These are phyloP conservation scores for Drosophila subquinaria DNA, from an alignment of 2,888 invertebrate species.

Conservation along the genomic window DNA sequence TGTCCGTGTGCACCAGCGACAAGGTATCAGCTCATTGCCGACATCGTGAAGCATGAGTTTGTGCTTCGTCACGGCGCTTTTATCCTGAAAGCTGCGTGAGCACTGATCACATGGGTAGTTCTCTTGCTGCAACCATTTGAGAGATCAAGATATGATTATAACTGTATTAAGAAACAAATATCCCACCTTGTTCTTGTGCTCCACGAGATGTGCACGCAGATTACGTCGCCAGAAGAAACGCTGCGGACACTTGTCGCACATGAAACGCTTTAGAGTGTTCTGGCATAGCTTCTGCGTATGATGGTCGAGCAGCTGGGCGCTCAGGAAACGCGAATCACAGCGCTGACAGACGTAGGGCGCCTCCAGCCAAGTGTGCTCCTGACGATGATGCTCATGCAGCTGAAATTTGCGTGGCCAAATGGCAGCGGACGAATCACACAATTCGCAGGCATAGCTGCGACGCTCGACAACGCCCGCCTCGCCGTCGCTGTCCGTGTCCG, in stretches of 20 bases:
- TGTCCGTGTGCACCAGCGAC: slow-evolving; percentile 82
- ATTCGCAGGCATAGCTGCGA: slow-evolving; percentile 75
- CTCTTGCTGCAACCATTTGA: slow-evolving; percentile 57
- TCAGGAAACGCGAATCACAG: slow-evolving; percentile 87
- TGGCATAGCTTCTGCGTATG: slow-evolving; percentile 86
- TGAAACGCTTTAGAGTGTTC: slow-evolving; percentile 79
- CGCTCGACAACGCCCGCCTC: slow-evolving; percentile 62
- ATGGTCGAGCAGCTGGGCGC: slow-evolving; percentile 86
- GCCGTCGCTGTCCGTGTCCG: slow-evolving; percentile 74
- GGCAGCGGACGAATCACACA: slow-evolving; percentile 66
- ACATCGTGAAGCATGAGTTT: slow-evolving; percentile 70
- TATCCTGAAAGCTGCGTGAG: slow-evolving; percentile 71
- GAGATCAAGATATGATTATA: background rate
- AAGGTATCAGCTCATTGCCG: slow-evolving; percentile 75
- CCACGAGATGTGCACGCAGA: slow-evolving; percentile 76
- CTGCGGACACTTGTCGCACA: slow-evolving; percentile 82
- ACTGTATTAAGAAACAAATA: background rate
- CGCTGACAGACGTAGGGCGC: slow-evolving; percentile 86
- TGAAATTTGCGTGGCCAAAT: slow-evolving; percentile 82
- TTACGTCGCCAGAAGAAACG: slow-evolving; percentile 84
- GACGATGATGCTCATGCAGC: slow-evolving; percentile 80
- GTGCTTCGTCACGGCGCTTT: slow-evolving; percentile 81
- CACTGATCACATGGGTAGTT: slow-evolving; percentile 71
- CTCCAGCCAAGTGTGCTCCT: slow-evolving; percentile 85
- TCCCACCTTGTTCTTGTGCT: slow-evolving; percentile 67